Percentiles rank a stretch among this genome's conserved stretches.
These are phyloP conservation scores for Nephila pilipes DNA, from an alignment of 1,140 invertebrate genomes.

Conservation along the genomic window DNA sequence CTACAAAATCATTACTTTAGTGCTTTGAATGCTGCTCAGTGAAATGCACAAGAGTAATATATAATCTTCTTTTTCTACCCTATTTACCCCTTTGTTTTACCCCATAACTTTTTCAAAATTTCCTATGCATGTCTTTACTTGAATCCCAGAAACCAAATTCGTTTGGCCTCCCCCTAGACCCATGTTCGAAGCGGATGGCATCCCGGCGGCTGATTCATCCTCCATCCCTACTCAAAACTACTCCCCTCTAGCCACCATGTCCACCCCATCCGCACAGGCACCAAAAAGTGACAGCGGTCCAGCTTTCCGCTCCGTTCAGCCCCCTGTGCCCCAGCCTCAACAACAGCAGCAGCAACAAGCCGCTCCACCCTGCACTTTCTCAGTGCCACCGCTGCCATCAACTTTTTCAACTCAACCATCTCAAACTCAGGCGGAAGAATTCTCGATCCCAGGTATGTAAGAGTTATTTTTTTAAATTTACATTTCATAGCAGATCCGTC, in stretches of 20 bases:
- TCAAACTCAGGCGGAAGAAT: background rate
- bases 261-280: background rate
- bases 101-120: background rate
- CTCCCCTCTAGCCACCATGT: slow-evolving; percentile 69
- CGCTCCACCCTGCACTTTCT: background rate
- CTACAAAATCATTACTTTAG: background rate
- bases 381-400: slow-evolving; percentile 44
- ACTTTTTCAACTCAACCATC: slow-evolving; percentile 37
- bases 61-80: slow-evolving; percentile 4
- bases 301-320: slow-evolving; percentile 50
- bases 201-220: background rate
- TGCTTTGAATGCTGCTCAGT: background rate
- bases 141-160: slow-evolving; percentile 80
- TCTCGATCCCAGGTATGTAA: slow-evolving; percentile 15
- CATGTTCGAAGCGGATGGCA: slow-evolving; percentile 53
- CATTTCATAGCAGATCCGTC: too few species aligned
- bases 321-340: background rate
- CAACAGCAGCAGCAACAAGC: background rate
- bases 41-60: slow-evolving; percentile 15
- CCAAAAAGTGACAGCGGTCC: background rate
- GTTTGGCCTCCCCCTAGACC: slow-evolving; percentile 84
- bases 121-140: background rate
- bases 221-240: slow-evolving; percentile 39
- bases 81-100: background rate
- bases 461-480: background rate